A percentile compares a stretch with the other conserved stretches of the same genome.
phyloP scores from a whole-genome alignment of 2,113 vertebrate species.

The Oostethus manadensis region DNA sequence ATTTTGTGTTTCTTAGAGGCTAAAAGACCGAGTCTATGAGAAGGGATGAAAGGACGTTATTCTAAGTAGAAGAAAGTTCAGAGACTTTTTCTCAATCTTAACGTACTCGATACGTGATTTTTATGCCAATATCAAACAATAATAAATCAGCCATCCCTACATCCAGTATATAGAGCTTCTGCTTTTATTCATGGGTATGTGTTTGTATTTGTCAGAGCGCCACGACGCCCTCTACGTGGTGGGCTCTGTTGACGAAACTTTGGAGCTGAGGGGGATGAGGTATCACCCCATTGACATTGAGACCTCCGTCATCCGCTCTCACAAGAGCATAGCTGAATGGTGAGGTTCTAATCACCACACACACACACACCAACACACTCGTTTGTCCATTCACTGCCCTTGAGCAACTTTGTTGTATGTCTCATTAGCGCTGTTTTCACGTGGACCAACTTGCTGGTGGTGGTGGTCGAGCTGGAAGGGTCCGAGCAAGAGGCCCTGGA shows the following conservation, averaged over 20 bases:
- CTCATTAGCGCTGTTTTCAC: conserved; percentile 89
- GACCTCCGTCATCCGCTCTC: conserved; percentile 89
- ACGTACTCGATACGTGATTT: no score
- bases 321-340: conserved; percentile 97
- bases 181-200: not conserved
- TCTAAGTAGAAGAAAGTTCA: no score
- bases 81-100: no score
- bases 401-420: not conserved
- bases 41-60: no score
- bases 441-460: conserved; percentile 95
- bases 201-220: conserved; percentile 73
- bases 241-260: conserved; percentile 89
- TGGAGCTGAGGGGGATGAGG: conserved; percentile 93
- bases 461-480: conserved; percentile 93
- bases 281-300: conserved; percentile 98
- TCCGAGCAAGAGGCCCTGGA: conserved; percentile 91
- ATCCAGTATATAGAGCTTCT: no score
- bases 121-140: no score
- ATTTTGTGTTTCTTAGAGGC: no score
- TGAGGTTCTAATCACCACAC: conserved; percentile 58
- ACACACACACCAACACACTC: not conserved
- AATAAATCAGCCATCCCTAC: no score
- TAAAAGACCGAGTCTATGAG: no score
- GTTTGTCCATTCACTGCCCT: not conserved
- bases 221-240: conserved; percentile 94